Base-by-base conservation (phyloP, 2,888 invertebrate species). In the Drosophila mercatorum region DNA sequence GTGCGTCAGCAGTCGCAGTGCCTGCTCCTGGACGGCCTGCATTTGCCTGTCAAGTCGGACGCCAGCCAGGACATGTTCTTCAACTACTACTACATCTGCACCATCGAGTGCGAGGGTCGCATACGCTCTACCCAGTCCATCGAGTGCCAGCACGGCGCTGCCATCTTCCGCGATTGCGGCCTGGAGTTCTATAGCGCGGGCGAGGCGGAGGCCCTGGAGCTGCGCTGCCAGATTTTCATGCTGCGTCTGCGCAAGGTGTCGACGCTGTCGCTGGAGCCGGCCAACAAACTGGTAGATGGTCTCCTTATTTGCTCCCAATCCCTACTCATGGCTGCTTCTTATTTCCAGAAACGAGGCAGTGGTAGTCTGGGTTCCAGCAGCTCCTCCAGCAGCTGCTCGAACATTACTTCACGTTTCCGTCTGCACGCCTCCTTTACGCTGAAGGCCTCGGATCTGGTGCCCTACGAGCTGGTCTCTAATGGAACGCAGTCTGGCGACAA, bases 151-250 rank as follows among this genome's bases (percentile, higher is more conserved):
- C 84, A 91, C 38, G 87, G 90, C 10, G 78, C 80, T 26, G 91
- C 92, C 0, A 60, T 90, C 17, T 93, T 93, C 70, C 80, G 88
- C 1, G 90, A 93, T 59, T 92, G 91, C 43, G 90, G 91, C 3
- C 82, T 93, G 46, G 84, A 90, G 64, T 93, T 94, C 41, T 87
- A 78, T 12, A 76, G 68, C 12, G 51, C 46, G 5, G 57, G 63
- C 0, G 60, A 44, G 11, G 81, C 72, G 7, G 78, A 89, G 6
- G 36, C 60, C 10, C 7, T 94, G 49, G 91, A 92, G 57, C 88
- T 94, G 14, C 91, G 89, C 12, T 90, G 94, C 6, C 92, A 93
- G 64, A 89, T 94, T 22, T 94, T 93, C 67, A 93, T 93, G 71
- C 79, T 94, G 56, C 92, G 93, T 10, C 80, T 94, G 26, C 91